phyloP scores from a whole-genome alignment of 1,140 invertebrate genomes.

The Drosophila sturtevanti region DNA sequence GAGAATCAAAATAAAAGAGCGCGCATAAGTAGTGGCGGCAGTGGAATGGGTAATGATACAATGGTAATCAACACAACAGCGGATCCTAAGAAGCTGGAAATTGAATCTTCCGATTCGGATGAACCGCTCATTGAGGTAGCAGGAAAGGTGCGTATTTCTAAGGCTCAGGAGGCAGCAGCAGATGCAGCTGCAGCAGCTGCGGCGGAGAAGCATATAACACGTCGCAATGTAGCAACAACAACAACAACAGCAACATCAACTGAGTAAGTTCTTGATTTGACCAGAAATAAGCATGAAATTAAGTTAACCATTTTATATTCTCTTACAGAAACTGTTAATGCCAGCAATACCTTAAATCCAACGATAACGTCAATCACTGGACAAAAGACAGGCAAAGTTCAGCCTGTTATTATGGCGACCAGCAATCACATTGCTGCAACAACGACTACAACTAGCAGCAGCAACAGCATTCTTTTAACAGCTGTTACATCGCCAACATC shows the following conservation, averaged over 20 bases:
- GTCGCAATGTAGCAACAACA: slow-evolving; percentile 67
- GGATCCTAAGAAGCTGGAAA: slow-evolving; percentile 79
- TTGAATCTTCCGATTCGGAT: slow-evolving; percentile 89
- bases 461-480: slow-evolving; percentile 21
- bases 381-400: slow-evolving; percentile 43
- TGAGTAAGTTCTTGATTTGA: slow-evolving; percentile 48
- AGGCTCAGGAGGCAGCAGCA: slow-evolving; percentile 50
- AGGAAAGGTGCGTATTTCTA: slow-evolving; percentile 86
- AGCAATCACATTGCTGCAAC: slow-evolving; percentile 34
- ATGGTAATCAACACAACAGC: slow-evolving; percentile 15
- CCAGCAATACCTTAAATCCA: slow-evolving; percentile 22
- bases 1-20: slow-evolving; percentile 49
- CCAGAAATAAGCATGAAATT: not conserved
- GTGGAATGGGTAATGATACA: slow-evolving; percentile 12
- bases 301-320: not conserved
- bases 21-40: slow-evolving; percentile 46
- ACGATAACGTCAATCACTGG: slow-evolving; percentile 11
- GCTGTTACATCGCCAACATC: slow-evolving; percentile 15
- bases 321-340: slow-evolving; percentile 43
- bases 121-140: slow-evolving; percentile 89
- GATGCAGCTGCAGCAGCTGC: slow-evolving; percentile 38
- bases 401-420: slow-evolving; percentile 19
- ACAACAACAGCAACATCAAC: slow-evolving; percentile 47
- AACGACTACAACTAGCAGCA: slow-evolving; percentile 12
- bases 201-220: slow-evolving; percentile 69